phyloP scores from a whole-genome alignment of 2,797 vertebrate species.

The Silurus aristotelis region DNA sequence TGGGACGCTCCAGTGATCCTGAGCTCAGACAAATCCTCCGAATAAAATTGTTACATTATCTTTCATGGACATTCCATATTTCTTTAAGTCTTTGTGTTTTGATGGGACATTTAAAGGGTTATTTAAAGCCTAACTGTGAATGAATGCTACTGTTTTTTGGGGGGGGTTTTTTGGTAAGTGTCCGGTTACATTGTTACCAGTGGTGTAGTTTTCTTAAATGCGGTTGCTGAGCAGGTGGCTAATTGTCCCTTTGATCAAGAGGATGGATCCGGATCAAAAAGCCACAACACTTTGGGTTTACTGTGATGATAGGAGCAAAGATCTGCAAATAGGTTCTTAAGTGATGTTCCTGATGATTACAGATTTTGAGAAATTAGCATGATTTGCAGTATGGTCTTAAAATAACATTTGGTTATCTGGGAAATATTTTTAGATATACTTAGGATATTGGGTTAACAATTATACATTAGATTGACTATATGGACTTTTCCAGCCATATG shows the following conservation, averaged over 20 bases:
- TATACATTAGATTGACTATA: too few relatives aligned
- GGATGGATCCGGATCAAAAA: slow-evolving; percentile 30
- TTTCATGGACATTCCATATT: background rate
- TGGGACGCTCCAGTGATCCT: slow-evolving; percentile 55
- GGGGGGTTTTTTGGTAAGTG: background rate
- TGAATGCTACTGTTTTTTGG: background rate
- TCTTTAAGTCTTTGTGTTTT: background rate
- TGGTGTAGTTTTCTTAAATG: slow-evolving; percentile 23
- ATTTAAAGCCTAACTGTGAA: background rate
- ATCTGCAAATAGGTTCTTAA: background rate
- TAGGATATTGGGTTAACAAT: too few relatives aligned
- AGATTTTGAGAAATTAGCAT: too few relatives aligned
- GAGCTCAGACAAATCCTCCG: slow-evolving; percentile 6
- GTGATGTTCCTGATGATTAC: background rate
- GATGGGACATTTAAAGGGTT: background rate
- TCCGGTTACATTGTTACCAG: background rate
- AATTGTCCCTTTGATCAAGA: slow-evolving; percentile 45
- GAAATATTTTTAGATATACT: too few relatives aligned
- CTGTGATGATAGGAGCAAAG: background rate
- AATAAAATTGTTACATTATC: slow-evolving; percentile 9
- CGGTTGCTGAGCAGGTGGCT: slow-evolving; percentile 30
- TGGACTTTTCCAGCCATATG: too few relatives aligned
- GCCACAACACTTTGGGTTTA: background rate
- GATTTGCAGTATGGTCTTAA: background rate
- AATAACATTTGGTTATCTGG: background rate